Base-by-base conservation (phyloP, 2,797 vertebrate genomes). In the Salmo trutta region DNA sequence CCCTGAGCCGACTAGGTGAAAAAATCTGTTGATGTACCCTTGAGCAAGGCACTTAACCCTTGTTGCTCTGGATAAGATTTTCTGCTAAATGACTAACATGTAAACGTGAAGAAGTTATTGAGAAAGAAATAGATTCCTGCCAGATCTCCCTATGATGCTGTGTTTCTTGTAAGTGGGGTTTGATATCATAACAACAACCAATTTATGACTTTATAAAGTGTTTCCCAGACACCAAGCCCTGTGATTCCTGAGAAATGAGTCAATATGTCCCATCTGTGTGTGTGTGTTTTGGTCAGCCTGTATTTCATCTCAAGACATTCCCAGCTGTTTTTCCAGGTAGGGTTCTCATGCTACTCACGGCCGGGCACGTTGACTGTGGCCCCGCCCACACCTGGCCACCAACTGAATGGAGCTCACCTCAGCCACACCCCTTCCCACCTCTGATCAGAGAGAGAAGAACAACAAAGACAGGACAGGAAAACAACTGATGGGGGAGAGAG, bases 261-360 rank as follows among this genome's bases (percentile, higher is more conserved):
- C 76, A 84, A 33, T 59, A 12, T 17, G 71, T 73, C 69, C 83
- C 79, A 77, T 17, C 76, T 71, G 82, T 84, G 15, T 75, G 81
- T 74, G 64, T 80, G 71, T 80, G 31, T 71, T 85, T 81, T 84
- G 83, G 79, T 88, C 87, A 83, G 89, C 88, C 91, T 90, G 33
- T 36, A 7, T 36, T 36, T 36, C 33, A 36, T 36, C 6, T 36
- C 33, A 36, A 36, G 6, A 36, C 33, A 36, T 36, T 36, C 33
- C 33, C 33, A 36, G 33, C 33, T 36, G 33, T 36, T 91, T 92
- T 89, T 88, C 80, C 86, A 92, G 88, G 92, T 91, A 91, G 74
- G 65, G 80, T 91, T 92, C 91, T 90, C 90, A 92, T 36, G 33
- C 33, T 36, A 1, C 6, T 36, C 5, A 36, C 33, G 6, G 33